phyloP scores from a whole-genome alignment of 2,113 vertebrate genomes.

The Hippocampus comes region DNA sequence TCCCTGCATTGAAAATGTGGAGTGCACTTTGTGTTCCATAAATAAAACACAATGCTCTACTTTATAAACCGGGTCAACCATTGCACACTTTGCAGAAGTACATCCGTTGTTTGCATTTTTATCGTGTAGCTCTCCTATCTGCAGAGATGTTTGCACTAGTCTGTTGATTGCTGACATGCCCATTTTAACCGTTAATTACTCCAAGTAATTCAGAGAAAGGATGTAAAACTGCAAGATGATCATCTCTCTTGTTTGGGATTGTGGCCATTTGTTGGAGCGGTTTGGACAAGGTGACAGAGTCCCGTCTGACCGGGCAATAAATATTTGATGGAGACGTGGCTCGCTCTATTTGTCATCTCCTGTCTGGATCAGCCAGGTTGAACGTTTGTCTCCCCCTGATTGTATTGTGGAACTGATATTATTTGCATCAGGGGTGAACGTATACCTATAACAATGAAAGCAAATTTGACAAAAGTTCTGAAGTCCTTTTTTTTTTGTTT shows the following conservation, averaged over 20 bases:
- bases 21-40: neutral
- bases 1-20: neutral
- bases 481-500: too few relatives aligned
- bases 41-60: constrained; percentile 8
- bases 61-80: constrained; percentile 6
- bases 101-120: neutral
- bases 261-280: neutral
- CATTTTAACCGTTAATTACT: neutral
- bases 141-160: neutral
- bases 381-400: constrained; percentile 1
- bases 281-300: constrained; percentile 7
- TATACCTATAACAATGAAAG: neutral
- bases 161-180: neutral
- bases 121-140: neutral
- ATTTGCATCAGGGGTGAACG: neutral
- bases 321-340: constrained; percentile 44
- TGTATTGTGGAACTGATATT: neutral
- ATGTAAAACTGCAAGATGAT: neutral
- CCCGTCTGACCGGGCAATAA: constrained; percentile 35
- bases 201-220: neutral
- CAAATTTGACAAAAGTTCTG: neutral
- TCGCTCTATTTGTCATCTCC: constrained; percentile 15
- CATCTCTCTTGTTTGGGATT: neutral
- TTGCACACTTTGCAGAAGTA: neutral
- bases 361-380: constrained; percentile 2